These are phyloP conservation scores for Ophion costatus DNA, from an alignment of 2,888 invertebrate genomes.

Conservation along the genomic window DNA sequence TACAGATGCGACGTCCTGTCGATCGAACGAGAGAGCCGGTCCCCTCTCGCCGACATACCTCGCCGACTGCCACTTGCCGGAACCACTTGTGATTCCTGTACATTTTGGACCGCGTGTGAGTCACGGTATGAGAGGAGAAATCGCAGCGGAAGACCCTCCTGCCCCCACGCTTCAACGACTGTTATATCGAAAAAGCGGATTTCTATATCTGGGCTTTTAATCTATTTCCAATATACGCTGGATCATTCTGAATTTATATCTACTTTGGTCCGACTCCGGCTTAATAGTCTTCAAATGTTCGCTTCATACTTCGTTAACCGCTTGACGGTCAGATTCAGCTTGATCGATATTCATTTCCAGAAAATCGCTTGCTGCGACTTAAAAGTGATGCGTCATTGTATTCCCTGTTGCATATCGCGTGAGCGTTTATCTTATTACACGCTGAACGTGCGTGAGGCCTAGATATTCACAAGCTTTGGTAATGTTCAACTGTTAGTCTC, in stretches of 20 bases:
- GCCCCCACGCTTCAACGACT: slow-evolving; percentile 44
- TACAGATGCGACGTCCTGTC: slow-evolving; percentile 59
- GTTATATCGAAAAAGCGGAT: slow-evolving; percentile 46
- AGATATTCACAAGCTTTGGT: background rate
- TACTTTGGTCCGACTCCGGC: slow-evolving; percentile 2
- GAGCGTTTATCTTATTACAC: background rate
- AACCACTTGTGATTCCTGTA: slow-evolving; percentile 63
- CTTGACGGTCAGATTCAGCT: background rate
- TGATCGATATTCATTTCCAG: background rate
- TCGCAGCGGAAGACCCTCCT: background rate
- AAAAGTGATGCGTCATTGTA: background rate
- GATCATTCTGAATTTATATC: slow-evolving; percentile 21
- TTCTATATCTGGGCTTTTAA: slow-evolving; percentile 41
- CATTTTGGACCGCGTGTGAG: slow-evolving; percentile 37
- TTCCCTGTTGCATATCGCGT: background rate
- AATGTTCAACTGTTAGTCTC: background rate
- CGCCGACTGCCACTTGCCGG: slow-evolving; percentile 59
- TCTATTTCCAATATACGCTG: slow-evolving; percentile 24
- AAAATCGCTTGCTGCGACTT: background rate
- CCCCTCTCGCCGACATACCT: slow-evolving; percentile 33
- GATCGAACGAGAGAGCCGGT: slow-evolving; percentile 47
- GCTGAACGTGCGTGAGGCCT: background rate
- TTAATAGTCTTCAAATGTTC: slow-evolving; percentile 10
- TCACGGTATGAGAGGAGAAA: slow-evolving; percentile 27
- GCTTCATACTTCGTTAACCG: background rate